Base-by-base conservation (phyloP, 2,888 invertebrate genomes). In the Drosophila subsilvestris region DNA sequence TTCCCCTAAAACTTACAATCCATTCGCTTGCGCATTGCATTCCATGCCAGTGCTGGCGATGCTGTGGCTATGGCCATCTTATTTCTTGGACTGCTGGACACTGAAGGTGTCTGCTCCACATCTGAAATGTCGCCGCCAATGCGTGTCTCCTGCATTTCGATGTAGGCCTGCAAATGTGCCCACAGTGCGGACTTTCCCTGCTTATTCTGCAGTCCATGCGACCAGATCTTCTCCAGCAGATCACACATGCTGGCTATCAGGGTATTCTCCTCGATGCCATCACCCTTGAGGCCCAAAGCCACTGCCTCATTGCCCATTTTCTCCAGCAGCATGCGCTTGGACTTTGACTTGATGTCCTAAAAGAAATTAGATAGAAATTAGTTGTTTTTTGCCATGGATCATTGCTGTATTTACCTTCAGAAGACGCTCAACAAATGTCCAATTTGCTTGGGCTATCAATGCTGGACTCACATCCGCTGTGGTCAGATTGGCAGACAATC, bases 301-400 rank as follows among this genome's bases (percentile, higher is more conserved):
- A 97, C 96, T 10, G 99, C 99, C 93, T 99, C 99, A 5, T 96
- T 96, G 1, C 99, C 99, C 96, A 99, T 97, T 93, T 99, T 99
- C 90, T 99, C 98, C n/a, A 99, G 95, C 42, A 99, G 93, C 98
- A 99, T 99, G 78, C 99, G 94, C 93, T 99, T 99, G 1, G 99
- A 99, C 94, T 98, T 97, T 57, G 95, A 95, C 93, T 97, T 97
- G 84, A 97, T 97, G 92, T 97, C 97, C 97, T 97, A 80, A 3
- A 48, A 8, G n/a, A n/a, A n/a, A n/a, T n/a, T n/a, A n/a, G n/a
- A n/a, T n/a, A n/a, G n/a, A n/a, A n/a, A n/a, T n/a, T n/a, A n/a
- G n/a, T n/a, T n/a, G n/a, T 12, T 14, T 22, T 0, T 10, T 6
- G 4, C 9, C 14, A 58, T 37, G 17, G 5, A 4, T 12, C 9